These are phyloP conservation scores for Drosophila buzzatii DNA, from an alignment of 2,888 invertebrate species.

Conservation along the genomic window DNA sequence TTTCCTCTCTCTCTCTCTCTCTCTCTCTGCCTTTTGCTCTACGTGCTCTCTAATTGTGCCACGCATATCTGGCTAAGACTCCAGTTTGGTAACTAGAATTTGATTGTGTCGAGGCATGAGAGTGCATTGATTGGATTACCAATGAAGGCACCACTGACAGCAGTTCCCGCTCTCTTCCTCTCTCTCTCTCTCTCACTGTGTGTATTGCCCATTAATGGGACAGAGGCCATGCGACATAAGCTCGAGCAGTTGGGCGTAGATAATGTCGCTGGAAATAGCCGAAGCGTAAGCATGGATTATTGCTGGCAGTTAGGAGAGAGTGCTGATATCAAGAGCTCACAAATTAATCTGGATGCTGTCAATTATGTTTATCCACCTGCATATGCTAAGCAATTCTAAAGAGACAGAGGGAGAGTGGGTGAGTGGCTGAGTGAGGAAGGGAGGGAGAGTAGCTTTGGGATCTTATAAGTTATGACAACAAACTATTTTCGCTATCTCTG, in stretches of 20 bases:
- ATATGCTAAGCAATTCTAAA: background rate
- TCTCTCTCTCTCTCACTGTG: background rate
- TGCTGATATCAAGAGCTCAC: conserved; percentile 26
- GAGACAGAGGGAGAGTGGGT: background rate
- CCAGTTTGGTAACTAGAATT: conserved; percentile 71
- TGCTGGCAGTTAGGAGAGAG: conserved; percentile 8
- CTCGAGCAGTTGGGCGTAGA: conserved; percentile 20
- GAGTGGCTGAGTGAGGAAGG: no score
- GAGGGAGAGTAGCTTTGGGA: background rate
- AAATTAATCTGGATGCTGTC: conserved; percentile 36
- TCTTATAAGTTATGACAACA: background rate
- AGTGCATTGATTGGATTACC: conserved; percentile 74
- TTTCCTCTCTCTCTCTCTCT: no score
- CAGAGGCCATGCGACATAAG: conserved; percentile 25
- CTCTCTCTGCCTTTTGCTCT: conserved; percentile 13
- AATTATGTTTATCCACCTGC: conserved; percentile 33
- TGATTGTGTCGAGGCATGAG: conserved; percentile 72
- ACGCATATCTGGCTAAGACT: conserved; percentile 50
- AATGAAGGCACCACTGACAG: conserved; percentile 26
- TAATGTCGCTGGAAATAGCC: conserved; percentile 28
- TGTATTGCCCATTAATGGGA: conserved; percentile 26
- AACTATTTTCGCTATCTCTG: background rate
- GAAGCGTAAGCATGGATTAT: conserved; percentile 14
- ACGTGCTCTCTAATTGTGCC: conserved; percentile 60
- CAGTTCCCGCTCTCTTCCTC: background rate